phyloP scores from a whole-genome alignment of 2,113 vertebrate species.

The Odontophorus gujanensis region DNA sequence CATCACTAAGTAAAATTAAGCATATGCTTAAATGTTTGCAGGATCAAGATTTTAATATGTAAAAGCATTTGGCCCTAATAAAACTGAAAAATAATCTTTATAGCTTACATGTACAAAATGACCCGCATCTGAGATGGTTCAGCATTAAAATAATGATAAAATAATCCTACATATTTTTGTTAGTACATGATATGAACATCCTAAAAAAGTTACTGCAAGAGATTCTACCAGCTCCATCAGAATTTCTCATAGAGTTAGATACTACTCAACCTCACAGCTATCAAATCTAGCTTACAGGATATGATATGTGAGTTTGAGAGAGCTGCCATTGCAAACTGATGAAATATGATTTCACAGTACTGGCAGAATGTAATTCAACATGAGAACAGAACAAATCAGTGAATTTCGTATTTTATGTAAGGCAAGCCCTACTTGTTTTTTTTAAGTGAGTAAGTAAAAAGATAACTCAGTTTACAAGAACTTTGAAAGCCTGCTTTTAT shows the following conservation, averaged over 20 bases:
- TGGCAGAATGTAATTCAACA: not conserved
- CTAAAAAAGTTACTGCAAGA: not conserved
- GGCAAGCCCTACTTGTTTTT: not conserved
- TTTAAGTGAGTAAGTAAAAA: constrained; percentile 2
- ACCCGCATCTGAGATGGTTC: not conserved
- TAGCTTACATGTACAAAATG: not conserved
- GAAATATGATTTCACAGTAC: not conserved
- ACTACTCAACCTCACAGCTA: not conserved
- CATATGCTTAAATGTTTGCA: not conserved
- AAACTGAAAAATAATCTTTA: not conserved
- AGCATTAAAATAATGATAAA: not conserved
- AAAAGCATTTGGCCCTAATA: not conserved
- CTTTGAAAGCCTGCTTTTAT: constrained; percentile 1
- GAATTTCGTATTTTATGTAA: not conserved
- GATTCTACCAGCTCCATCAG: not conserved
- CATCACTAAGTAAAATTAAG: not conserved
- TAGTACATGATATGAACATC: not conserved
- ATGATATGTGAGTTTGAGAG: not conserved
- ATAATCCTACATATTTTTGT: not conserved
- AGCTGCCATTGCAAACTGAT: not conserved
- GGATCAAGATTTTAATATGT: not conserved
- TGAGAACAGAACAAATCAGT: not conserved
- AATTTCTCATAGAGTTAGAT: not conserved
- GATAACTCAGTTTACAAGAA: not conserved
- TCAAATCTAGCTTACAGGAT: not conserved